Evolutionary conservation across 2,113 vertebrate species (phyloP).

Genomic region (Calidris pygmaea): DNA sequence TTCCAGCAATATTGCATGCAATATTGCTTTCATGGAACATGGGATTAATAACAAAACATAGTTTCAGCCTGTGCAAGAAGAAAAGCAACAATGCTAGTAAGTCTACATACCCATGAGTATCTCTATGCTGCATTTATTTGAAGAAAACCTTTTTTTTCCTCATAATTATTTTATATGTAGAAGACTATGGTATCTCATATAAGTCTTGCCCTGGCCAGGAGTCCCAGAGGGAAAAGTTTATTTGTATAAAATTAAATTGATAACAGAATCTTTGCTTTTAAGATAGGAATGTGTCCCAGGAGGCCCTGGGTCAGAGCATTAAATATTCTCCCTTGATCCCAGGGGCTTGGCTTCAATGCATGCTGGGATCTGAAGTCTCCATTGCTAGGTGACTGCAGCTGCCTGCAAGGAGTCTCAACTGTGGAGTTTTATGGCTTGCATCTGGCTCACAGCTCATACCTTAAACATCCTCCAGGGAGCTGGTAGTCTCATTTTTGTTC

Average conservation of each 20-base stretch:
- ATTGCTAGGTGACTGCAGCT: neutral
- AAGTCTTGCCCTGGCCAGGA: neutral
- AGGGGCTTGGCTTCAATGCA: neutral
- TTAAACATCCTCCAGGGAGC: neutral
- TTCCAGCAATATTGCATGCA: neutral
- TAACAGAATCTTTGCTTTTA: neutral
- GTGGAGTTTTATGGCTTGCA: slow-evolving; percentile 8
- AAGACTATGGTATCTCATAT: neutral
- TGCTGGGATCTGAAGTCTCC: neutral
- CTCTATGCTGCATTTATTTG: neutral
- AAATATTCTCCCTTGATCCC: neutral
- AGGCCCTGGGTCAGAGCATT: neutral
- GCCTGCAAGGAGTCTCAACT: neutral
- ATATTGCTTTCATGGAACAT: neutral
- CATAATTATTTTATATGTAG: neutral
- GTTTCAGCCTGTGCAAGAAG: neutral
- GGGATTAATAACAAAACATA: neutral
- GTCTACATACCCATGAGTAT: neutral
- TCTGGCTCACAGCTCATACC: slow-evolving; percentile 22
- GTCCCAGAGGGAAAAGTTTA: neutral
- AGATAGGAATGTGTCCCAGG: neutral
- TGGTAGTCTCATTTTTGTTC: neutral
- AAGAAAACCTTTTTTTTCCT: neutral
- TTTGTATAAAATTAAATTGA: neutral
- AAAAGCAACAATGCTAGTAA: neutral